These are phyloP conservation scores for Eriosoma lanigerum DNA, from an alignment of 1,140 invertebrate genomes.

Conservation along the genomic window DNA sequence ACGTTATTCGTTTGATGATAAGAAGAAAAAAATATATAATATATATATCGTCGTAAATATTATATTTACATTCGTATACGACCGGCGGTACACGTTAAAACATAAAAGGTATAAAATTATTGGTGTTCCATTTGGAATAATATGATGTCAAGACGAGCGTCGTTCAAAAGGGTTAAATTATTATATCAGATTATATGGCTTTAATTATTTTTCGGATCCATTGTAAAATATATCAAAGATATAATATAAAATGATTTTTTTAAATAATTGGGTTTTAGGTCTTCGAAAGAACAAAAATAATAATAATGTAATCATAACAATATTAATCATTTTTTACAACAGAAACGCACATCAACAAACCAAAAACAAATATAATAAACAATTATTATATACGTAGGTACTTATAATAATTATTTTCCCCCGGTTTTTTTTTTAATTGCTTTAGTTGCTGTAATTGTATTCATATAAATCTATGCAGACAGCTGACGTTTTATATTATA, in stretches of 20 bases:
- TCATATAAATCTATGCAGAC: not conserved
- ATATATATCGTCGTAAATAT: not conserved
- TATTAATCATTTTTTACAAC: conserved; percentile 12
- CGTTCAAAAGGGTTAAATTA: not conserved
- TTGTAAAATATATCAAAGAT: conserved; percentile 1
- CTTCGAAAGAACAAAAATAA: not conserved
- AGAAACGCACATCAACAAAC: not conserved
- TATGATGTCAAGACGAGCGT: not conserved
- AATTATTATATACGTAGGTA: not conserved
- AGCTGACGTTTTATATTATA: not conserved
- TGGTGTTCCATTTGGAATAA: not conserved
- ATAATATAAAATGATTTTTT: too few relatives aligned
- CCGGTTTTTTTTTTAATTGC: conserved; percentile 20
- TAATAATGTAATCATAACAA: conserved; percentile 1
- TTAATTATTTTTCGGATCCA: conserved; percentile 1
- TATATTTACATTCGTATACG: not conserved
- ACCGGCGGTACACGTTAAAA: not conserved
- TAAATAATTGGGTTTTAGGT: not conserved
- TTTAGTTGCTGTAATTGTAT: too few relatives aligned
- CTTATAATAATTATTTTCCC: not conserved
- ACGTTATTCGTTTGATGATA: not conserved
- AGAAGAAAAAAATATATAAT: not conserved
- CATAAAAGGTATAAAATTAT: not conserved
- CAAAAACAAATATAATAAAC: conserved; percentile 17
- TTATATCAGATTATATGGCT: not conserved